Evolutionary conservation across 2,888 invertebrate species (phyloP).

Genomic region (Branchinecta sandiegonensis): DNA sequence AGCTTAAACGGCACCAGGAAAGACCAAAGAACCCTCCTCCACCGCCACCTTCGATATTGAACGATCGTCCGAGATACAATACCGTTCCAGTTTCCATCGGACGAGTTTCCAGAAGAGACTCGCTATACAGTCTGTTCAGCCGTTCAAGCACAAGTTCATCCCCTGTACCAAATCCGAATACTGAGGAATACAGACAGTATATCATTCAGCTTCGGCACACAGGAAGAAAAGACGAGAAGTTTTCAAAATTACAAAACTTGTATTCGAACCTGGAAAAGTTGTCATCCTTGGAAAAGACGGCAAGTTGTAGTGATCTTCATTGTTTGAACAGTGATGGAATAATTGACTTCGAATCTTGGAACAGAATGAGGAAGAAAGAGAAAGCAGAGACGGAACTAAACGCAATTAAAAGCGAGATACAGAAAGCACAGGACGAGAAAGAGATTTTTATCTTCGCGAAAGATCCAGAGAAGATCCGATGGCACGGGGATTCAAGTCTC

Average conservation of each 20-base stretch:
- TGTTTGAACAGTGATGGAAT: conserved; percentile 59
- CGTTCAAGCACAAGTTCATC: neutral
- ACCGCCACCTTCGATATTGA: no score
- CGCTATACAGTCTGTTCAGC: conserved; percentile 6
- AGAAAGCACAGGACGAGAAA: conserved; percentile 60
- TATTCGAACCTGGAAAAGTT: conserved; percentile 72
- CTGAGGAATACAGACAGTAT: conserved; percentile 18
- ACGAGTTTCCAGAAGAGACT: neutral
- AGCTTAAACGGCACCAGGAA: no score
- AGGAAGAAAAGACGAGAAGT: conserved; percentile 56
- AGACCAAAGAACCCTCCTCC: no score
- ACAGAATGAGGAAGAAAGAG: conserved; percentile 58
- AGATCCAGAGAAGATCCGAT: conserved; percentile 54
- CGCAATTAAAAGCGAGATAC: conserved; percentile 56
- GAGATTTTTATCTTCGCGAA: conserved; percentile 67
- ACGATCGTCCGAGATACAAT: neutral
- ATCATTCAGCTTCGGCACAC: conserved; percentile 29
- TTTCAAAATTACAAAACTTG: conserved; percentile 68
- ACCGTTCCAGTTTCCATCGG: neutral
- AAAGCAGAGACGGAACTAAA: conserved; percentile 67
- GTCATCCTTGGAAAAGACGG: conserved; percentile 59
- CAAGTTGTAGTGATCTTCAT: conserved; percentile 28
- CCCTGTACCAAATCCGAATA: neutral
- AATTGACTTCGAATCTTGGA: conserved; percentile 76
- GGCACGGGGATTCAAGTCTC: conserved; percentile 64